These are phyloP conservation scores for Proisotoma minuta DNA, from an alignment of 2,888 invertebrate genomes.

Conservation along the genomic window DNA sequence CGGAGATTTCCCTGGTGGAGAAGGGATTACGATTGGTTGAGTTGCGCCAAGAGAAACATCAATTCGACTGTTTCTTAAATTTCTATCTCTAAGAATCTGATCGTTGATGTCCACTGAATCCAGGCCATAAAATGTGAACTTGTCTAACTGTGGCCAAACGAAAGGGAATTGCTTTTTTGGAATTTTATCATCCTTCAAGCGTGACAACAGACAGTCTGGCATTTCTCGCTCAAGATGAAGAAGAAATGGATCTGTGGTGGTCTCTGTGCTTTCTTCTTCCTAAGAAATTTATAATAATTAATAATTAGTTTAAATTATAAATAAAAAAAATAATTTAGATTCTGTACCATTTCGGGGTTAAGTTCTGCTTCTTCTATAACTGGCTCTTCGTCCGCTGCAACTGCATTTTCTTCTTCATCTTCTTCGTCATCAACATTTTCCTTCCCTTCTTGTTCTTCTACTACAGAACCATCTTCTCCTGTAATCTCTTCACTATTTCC, in stretches of 20 bases:
- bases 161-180: conserved; percentile 49
- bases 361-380: conserved; percentile 46
- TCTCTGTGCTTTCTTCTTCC: conserved; percentile 7
- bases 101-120: neutral
- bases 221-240: conserved; percentile 67
- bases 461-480: conserved; percentile 51
- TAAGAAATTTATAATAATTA: conserved; percentile 3
- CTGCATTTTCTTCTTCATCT: neutral
- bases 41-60: conserved; percentile 14
- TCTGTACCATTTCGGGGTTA: conserved; percentile 39
- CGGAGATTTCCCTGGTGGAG: conserved; percentile 13
- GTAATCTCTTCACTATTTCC: conserved; percentile 10
- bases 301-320: neutral
- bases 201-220: conserved; percentile 59
- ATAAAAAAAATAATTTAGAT: neutral
- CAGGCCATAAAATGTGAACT: conserved; percentile 46
- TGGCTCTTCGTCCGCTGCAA: conserved; percentile 29
- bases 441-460: conserved; percentile 50
- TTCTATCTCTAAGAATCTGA: neutral
- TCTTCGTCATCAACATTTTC: conserved; percentile 48
- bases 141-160: conserved; percentile 64
- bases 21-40: conserved; percentile 20
- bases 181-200: conserved; percentile 40
- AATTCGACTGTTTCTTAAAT: neutral
- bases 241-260: conserved; percentile 61